Evolutionary conservation across 2,888 invertebrate species (phyloP), one percentile per base, ranked within the genome.

Genomic region (Chrysolina oricalcia): DNA sequence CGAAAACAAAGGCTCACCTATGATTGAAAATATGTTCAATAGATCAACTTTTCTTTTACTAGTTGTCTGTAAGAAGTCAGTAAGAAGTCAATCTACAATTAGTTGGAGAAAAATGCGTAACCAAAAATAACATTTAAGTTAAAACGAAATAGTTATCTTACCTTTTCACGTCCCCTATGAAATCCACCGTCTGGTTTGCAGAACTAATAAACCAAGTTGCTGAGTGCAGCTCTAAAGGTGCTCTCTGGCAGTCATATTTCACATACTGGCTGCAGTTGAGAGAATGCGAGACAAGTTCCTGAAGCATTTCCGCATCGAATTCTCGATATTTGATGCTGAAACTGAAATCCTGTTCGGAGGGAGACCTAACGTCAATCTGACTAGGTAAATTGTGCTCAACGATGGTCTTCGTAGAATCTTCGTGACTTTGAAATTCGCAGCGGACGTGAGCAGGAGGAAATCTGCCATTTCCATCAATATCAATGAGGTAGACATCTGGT

Each of bases 401-500:
- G 80, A 97, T 96, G 5, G 94, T 95, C 80, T 97, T 97, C 0
- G 96, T 95, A 0, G 93, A 92, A 85, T 96, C 96, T 75, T 96
- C 96, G 83, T 95, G 91, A 56, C 94, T 94, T 86, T 96, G 96
- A 86, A 98, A 98, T 86, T 97, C 96, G 87, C 98, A 98, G 83
- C 96, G 94, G 0, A 98, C 97, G 84, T 96, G 94, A 0, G 97
- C 96, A 0, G 97, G 97, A 3, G 97, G 96, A 85, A 97, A 96
- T 74, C 95, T 93, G 0, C 98, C 98, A 86, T 97, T 97, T 0
- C 98, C 97, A 86, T 98, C 98, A 70, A 98, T 96, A 86, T 98
- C 98, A 82, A 98, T 97, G 63, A 95, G 92, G 87, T 97, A 98
- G 0, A 97, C 96, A 82, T 97, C 97, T 48, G 97, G 96, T 81